Base-by-base conservation (phyloP, 1,140 invertebrate genomes). In the Holcopasites calliopsidis region DNA sequence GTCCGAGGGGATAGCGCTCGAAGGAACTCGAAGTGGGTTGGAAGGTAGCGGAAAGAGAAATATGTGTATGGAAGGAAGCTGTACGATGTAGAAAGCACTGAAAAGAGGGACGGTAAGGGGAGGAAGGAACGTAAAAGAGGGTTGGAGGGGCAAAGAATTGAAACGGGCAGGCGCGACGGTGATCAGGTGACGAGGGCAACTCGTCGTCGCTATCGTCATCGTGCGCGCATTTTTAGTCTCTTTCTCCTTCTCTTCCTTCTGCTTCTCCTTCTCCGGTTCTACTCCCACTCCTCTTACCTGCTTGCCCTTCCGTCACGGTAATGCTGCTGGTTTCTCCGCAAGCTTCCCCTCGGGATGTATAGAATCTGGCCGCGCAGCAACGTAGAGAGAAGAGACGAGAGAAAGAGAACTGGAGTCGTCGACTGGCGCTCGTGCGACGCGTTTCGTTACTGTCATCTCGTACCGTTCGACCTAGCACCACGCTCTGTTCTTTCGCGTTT, bases 101-200 rank as follows among this genome's bases (percentile, higher is more conserved):
- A 31, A 44, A 16, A 16, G 47, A 62, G 47, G 58, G 55, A 23
- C 40, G 35, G 33, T n/a, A n/a, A n/a, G n/a, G n/a, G 60, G 44
- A 62, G 11, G 23, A 18, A 49, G 13, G 50, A 61, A 21, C 38
- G 2, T 1, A 6, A 60, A 3, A 3, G 57, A 1, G 4, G 3
- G 21, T 1, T 1, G 18, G 28, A 16, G 23, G 42, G 35, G 16
- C 18, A 42, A 16, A 50, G 64, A 38, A 33, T 23, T 10, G 40
- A 33, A 13, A 50, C 38, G 54, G 33, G 16, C 23, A 55, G 33
- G 35, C 65, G 70, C 61, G 35, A 47, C 44, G 31, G 60, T 62
- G 69, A 80, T 84, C 81, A 75, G 69, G 79, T 81, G 83, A 84
- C 72, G 64, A 62, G 57, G n/a, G 50, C 72, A 54, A 65, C 74